These are phyloP conservation scores for Acropora yongei DNA, from an alignment of 64 coral and sea anemone genomes.

Conservation along the genomic window DNA sequence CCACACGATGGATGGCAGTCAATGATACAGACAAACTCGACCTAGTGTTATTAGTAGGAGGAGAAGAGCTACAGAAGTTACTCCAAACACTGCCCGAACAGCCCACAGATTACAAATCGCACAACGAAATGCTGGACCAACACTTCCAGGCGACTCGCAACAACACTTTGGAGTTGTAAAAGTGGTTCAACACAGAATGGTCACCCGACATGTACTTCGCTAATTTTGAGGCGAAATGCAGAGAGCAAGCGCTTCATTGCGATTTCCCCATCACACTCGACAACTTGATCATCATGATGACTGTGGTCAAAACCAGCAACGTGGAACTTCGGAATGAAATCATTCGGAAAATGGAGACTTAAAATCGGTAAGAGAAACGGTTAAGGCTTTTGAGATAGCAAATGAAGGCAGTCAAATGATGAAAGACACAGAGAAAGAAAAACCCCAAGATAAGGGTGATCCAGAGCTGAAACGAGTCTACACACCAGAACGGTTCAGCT, in stretches of 20 bases:
- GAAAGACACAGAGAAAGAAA: not conserved
- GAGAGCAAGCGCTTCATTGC: not conserved
- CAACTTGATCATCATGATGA: slow-evolving; percentile 27
- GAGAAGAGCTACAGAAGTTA: slow-evolving; percentile 32
- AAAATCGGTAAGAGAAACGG: not conserved
- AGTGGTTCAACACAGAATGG: slow-evolving; percentile 57
- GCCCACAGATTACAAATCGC: slow-evolving; percentile 38
- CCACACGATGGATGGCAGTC: slow-evolving; percentile 25
- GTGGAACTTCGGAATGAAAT: not conserved
- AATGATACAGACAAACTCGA: slow-evolving; percentile 12
- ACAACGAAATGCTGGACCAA: slow-evolving; percentile 11
- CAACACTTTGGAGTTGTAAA: slow-evolving; percentile 57
- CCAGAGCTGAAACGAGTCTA: not conserved
- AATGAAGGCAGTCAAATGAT: not conserved
- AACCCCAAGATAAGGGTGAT: not conserved
- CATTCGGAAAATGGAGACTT: not conserved
- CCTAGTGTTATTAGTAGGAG: slow-evolving; percentile 23
- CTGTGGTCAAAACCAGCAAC: slow-evolving; percentile 3
- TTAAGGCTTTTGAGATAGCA: too few species aligned
- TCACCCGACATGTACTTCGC: slow-evolving; percentile 9
- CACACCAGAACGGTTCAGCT: slow-evolving; percentile 31
- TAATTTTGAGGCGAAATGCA: slow-evolving; percentile 32
- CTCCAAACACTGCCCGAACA: slow-evolving; percentile 46
- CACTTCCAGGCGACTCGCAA: slow-evolving; percentile 48
- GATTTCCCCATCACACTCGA: slow-evolving; percentile 40